Conservation (phyloP, 2,797 vertebrate species). For the Sphenopsis melanotis region DNA sequence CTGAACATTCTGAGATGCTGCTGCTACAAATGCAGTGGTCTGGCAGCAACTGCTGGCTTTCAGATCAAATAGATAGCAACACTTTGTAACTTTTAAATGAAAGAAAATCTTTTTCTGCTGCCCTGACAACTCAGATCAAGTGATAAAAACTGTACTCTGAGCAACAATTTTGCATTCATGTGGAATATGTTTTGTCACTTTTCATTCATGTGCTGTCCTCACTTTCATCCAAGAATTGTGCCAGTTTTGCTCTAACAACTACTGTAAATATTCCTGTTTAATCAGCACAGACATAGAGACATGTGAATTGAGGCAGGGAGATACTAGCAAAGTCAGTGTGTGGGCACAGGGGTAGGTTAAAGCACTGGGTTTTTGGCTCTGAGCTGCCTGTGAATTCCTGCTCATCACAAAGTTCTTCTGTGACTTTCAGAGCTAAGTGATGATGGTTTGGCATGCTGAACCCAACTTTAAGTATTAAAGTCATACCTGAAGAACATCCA, state of each 20-base stretch:
- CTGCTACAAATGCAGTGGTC: background rate
- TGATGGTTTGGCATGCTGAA: background rate
- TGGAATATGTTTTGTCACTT: background rate
- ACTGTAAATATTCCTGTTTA: background rate
- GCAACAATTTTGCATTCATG: background rate
- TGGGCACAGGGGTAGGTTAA: background rate
- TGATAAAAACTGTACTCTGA: background rate
- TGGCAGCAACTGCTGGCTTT: background rate
- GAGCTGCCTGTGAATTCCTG: background rate
- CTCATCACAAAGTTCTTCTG: background rate
- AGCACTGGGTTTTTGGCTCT: background rate
- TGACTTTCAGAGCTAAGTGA: background rate
- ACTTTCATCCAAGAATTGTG: background rate
- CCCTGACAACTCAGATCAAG: background rate
- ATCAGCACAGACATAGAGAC: background rate
- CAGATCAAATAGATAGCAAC: background rate
- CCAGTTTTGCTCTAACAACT: background rate
- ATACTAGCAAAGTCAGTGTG: background rate
- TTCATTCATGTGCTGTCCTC: background rate
- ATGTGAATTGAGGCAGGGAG: background rate
- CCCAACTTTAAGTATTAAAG: background rate
- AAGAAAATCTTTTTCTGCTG: background rate
- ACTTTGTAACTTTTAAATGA: constrained; percentile 1
- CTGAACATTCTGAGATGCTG: background rate
- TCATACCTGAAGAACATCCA: background rate